A percentile compares a stretch with the other conserved stretches of the same genome.
Conservation (phyloP, 2,113 vertebrate species). For the Monopterus albus region DNA sequence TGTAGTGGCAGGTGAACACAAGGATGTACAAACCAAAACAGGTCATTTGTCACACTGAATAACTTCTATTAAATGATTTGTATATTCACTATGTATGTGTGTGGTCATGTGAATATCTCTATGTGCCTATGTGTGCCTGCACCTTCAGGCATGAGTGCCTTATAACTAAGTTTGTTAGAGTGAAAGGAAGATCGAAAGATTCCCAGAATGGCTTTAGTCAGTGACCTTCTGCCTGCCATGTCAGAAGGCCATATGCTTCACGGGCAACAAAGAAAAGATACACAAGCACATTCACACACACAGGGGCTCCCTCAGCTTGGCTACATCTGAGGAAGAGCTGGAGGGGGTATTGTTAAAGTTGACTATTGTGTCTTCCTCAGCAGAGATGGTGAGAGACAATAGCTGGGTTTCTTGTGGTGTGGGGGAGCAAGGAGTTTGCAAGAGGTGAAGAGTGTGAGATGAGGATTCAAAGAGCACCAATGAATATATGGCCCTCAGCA, state of each 20-base stretch:
- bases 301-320: constrained; percentile 9
- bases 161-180: constrained; percentile 32
- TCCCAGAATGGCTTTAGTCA: constrained; percentile 68
- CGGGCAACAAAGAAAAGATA: constrained; percentile 56
- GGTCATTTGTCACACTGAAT: neutral
- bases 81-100: neutral
- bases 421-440: constrained; percentile 5
- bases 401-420: constrained; percentile 20
- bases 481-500: constrained; percentile 65
- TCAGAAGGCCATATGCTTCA: constrained; percentile 75
- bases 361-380: constrained; percentile 74
- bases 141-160: constrained; percentile 39
- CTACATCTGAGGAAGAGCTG: constrained; percentile 58
- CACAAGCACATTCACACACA: constrained; percentile 37
- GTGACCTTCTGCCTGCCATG: constrained; percentile 61
- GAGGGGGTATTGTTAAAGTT: constrained; percentile 68
- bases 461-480: constrained; percentile 35
- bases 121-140: neutral
- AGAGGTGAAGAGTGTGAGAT: constrained; percentile 23
- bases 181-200: constrained; percentile 51
- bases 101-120: neutral
- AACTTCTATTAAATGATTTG: neutral
- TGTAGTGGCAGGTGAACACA: too few species aligned
- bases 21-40: neutral
- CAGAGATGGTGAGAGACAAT: constrained; percentile 40